Conservation (phyloP, 2,797 vertebrate species). For the Cyprinella venusta region DNA sequence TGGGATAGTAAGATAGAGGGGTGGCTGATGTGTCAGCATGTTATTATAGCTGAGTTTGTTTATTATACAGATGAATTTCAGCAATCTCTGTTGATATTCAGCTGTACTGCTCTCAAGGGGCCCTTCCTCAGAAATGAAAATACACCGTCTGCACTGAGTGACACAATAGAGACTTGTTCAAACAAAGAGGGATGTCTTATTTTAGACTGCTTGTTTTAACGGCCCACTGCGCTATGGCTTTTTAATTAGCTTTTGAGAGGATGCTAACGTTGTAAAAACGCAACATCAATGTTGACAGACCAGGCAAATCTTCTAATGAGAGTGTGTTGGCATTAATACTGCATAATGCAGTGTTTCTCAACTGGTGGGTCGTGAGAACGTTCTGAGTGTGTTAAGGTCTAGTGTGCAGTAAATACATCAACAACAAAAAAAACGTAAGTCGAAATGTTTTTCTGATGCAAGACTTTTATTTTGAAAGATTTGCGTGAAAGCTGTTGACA, state of each 20-base stretch:
- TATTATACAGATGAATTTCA: constrained; percentile 12
- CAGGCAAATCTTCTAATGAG: constrained; percentile 15
- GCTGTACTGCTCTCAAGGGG: constrained; percentile 23
- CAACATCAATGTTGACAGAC: not conserved
- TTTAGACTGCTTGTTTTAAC: constrained; percentile 26
- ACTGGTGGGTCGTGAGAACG: no score
- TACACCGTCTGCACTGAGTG: constrained; percentile 35
- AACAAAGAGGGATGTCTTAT: constrained; percentile 34
- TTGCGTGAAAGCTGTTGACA: no score
- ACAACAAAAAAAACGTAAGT: no score
- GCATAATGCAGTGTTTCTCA: not conserved
- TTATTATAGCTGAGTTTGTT: constrained; percentile 45
- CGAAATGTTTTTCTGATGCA: no score
- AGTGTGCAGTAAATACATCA: no score
- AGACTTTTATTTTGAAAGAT: no score
- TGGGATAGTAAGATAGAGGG: constrained; percentile 20
- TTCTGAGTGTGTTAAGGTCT: no score
- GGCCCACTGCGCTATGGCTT: not conserved
- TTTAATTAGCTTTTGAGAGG: constrained; percentile 38
- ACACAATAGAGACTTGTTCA: constrained; percentile 36
- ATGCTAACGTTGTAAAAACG: constrained; percentile 24
- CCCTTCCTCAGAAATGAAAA: constrained; percentile 33
- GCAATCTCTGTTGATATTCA: constrained; percentile 29
- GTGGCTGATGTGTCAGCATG: constrained; percentile 42
- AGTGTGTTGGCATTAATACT: not conserved